Evolutionary conservation across 1,140 invertebrate species (phyloP).

Genomic region (Cecropterus lyciades): DNA sequence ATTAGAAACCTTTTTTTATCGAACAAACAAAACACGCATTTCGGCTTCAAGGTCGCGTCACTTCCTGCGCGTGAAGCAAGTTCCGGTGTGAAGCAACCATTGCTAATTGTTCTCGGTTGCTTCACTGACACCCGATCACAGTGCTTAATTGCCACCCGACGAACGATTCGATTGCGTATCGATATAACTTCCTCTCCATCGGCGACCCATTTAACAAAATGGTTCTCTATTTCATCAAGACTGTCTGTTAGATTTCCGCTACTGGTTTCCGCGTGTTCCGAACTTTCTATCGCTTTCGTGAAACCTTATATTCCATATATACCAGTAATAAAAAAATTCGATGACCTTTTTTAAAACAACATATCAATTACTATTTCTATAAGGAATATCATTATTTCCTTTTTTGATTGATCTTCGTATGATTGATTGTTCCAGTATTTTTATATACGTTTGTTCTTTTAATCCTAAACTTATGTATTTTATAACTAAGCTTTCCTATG

Average conservation of each 20-base stretch:
- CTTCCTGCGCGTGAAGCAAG: slow-evolving; percentile 75
- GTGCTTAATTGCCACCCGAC: slow-evolving; percentile 40
- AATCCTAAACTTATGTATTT: too few species aligned
- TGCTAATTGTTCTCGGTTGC: slow-evolving; percentile 72
- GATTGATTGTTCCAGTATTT: too few species aligned
- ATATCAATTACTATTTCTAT: too few species aligned
- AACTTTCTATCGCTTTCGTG: slow-evolving; percentile 11
- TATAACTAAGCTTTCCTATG: too few species aligned
- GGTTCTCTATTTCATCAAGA: slow-evolving; percentile 19
- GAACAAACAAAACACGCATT: slow-evolving; percentile 41
- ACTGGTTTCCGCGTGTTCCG: slow-evolving; percentile 14
- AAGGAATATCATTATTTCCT: too few species aligned
- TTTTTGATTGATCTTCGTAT: too few species aligned
- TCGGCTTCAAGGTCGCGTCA: slow-evolving; percentile 63
- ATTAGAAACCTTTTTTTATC: slow-evolving; percentile 66
- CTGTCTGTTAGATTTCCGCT: slow-evolving; percentile 16
- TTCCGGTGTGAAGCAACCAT: slow-evolving; percentile 71
- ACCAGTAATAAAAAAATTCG: too few species aligned
- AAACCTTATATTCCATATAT: neutral
- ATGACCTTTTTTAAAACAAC: too few species aligned
- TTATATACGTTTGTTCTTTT: too few species aligned
- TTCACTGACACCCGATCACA: slow-evolving; percentile 50
- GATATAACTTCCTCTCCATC: slow-evolving; percentile 24
- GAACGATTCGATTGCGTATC: slow-evolving; percentile 35
- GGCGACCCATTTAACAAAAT: slow-evolving; percentile 32